Evolutionary conservation across 2,888 invertebrate genomes (phyloP).

Genomic region (Melanargia galathea): DNA sequence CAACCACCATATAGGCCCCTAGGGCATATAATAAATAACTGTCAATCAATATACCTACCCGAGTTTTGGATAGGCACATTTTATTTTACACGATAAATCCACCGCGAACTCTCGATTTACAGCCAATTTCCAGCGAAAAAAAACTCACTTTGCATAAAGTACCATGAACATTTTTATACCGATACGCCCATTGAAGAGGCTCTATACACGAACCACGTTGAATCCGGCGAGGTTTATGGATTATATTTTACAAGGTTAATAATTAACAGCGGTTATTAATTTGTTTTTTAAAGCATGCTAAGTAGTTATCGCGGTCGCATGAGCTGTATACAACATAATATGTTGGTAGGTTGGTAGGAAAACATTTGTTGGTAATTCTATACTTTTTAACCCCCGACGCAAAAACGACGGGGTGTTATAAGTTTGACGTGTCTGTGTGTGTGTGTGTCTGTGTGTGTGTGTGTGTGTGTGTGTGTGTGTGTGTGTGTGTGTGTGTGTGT

Average conservation of each 20-base stretch:
- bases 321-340: constrained; percentile 2
- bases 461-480: too few relatives aligned
- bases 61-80: constrained; percentile 6
- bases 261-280: constrained; percentile 8
- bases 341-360: too few relatives aligned
- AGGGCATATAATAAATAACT: constrained; percentile 5
- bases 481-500: too few relatives aligned
- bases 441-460: too few relatives aligned
- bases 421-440: too few relatives aligned
- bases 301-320: not conserved
- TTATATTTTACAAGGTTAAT: constrained; percentile 15
- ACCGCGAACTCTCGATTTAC: constrained; percentile 14
- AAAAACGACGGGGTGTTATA: too few relatives aligned
- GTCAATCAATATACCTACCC: constrained; percentile 11
- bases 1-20: not conserved
- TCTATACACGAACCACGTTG: constrained; percentile 6
- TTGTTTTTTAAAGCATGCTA: constrained; percentile 7
- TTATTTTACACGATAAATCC: constrained; percentile 10
- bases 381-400: too few relatives aligned
- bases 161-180: constrained; percentile 19
- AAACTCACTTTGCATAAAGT: constrained; percentile 21
- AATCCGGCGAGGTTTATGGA: constrained; percentile 13
- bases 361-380: too few relatives aligned
- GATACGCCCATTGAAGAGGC: constrained; percentile 18
- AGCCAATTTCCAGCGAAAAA: constrained; percentile 21